Conservation (phyloP, 2,113 vertebrate genomes). For the Chaetodon auriga region DNA sequence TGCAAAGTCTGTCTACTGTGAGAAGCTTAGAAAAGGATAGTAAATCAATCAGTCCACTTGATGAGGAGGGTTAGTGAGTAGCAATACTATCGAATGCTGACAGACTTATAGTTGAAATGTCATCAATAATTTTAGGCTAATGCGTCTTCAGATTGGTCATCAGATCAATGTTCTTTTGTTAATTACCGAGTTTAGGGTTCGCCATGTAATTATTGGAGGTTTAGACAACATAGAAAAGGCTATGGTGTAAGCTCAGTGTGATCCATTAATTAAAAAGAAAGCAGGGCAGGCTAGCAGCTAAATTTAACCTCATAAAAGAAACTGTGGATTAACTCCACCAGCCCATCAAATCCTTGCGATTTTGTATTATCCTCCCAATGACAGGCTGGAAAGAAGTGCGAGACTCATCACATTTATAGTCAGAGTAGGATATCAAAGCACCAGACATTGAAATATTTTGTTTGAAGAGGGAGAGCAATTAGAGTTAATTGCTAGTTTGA, state of each 20-base stretch:
- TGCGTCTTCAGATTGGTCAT: background rate
- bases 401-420: conserved; percentile 68
- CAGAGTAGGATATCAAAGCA: conserved; percentile 77
- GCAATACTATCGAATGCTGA: background rate
- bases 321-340: conserved; percentile 25
- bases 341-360: conserved; percentile 31
- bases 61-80: background rate
- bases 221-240: background rate
- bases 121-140: background rate
- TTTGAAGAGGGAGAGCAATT: conserved; percentile 77
- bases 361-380: conserved; percentile 11
- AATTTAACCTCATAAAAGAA: conserved; percentile 26
- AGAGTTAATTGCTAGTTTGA: conserved; percentile 78
- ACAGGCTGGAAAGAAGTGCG: conserved; percentile 10
- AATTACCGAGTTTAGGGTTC: conserved; percentile 15
- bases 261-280: background rate
- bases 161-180: conserved; percentile 11
- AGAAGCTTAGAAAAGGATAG: background rate
- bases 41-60: background rate
- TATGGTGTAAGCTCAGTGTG: background rate
- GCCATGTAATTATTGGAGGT: background rate
- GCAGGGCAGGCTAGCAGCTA: background rate
- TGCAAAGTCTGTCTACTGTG: background rate
- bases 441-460: conserved; percentile 57
- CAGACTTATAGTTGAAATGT: background rate